Evolutionary conservation across 2,888 invertebrate species (phyloP).

Genomic region (Adelognathus sp.): DNA sequence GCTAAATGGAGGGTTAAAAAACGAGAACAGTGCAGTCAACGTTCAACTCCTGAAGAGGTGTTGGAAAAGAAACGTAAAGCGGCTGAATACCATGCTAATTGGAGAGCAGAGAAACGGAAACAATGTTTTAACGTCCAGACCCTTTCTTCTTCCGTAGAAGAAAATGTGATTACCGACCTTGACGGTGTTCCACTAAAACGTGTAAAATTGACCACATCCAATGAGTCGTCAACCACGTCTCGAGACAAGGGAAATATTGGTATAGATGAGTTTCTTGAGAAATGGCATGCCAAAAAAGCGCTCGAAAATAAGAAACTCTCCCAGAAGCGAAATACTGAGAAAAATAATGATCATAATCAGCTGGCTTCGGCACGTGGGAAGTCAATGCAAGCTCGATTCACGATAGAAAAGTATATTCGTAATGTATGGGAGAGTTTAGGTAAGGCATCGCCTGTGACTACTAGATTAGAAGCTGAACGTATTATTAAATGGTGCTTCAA

Average conservation of each 20-base stretch:
- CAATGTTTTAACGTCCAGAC: not conserved
- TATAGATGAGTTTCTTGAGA: no score
- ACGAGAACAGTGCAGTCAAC: not conserved
- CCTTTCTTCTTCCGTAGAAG: not conserved
- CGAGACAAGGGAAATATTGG: not conserved
- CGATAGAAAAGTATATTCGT: not conserved
- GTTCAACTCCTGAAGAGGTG: not conserved
- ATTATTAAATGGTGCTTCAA: not conserved
- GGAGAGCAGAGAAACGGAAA: not conserved
- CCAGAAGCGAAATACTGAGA: not conserved
- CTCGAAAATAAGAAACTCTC: no score
- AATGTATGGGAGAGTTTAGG: not conserved
- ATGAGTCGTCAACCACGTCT: not conserved
- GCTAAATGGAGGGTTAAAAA: not conserved
- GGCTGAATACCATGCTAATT: no score
- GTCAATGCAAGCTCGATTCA: not conserved
- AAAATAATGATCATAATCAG: not conserved
- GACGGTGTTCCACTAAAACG: not conserved
- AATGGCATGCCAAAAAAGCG: no score
- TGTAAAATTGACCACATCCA: not conserved
- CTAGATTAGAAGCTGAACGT: constrained; percentile 6
- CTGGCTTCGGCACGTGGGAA: not conserved
- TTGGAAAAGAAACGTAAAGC: no score
- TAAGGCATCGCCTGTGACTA: not conserved
- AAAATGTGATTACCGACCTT: not conserved